A percentile compares a stretch with the other conserved stretches of the same genome.
These are phyloP conservation scores for Octopus bimaculoides DNA, from an alignment of 1,140 invertebrate genomes.

Conservation along the genomic window DNA sequence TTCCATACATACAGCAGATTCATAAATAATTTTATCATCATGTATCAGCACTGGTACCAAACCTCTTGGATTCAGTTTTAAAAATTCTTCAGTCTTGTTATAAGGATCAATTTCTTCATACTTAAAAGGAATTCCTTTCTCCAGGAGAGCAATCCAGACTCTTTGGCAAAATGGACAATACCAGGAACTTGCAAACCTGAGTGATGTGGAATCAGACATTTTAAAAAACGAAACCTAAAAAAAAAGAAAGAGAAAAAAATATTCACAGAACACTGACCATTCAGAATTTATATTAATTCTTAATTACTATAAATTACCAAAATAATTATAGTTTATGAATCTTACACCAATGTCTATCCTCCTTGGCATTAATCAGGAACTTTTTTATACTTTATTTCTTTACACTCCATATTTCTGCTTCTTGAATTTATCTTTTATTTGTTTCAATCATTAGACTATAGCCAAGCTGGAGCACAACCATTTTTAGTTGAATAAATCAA, in stretches of 20 bases:
- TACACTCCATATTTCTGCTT: no score
- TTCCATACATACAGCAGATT: conserved; percentile 36
- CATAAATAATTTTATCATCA: conserved; percentile 35
- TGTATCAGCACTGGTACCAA: conserved; percentile 35
- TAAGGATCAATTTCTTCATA: conserved; percentile 42
- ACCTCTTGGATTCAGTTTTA: conserved; percentile 36
- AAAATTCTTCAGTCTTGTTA: conserved; percentile 37
- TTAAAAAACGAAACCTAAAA: not conserved
- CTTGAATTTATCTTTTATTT: no score
- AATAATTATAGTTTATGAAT: no score
- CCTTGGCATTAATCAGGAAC: no score
- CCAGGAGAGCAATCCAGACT: conserved; percentile 38
- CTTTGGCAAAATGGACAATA: conserved; percentile 45
- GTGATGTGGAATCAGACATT: conserved; percentile 22
- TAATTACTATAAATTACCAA: no score
- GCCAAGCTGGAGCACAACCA: no score
- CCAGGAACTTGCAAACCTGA: conserved; percentile 29
- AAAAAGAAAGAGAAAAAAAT: not conserved
- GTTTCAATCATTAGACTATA: no score
- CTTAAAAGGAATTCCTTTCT: conserved; percentile 37
- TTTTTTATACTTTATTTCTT: no score
- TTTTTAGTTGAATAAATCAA: no score
- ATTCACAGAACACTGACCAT: no score
- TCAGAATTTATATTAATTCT: no score
- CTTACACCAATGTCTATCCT: no score